These are phyloP conservation scores for Cherax quadricarinatus DNA, from an alignment of 1,140 invertebrate species.

Conservation along the genomic window DNA sequence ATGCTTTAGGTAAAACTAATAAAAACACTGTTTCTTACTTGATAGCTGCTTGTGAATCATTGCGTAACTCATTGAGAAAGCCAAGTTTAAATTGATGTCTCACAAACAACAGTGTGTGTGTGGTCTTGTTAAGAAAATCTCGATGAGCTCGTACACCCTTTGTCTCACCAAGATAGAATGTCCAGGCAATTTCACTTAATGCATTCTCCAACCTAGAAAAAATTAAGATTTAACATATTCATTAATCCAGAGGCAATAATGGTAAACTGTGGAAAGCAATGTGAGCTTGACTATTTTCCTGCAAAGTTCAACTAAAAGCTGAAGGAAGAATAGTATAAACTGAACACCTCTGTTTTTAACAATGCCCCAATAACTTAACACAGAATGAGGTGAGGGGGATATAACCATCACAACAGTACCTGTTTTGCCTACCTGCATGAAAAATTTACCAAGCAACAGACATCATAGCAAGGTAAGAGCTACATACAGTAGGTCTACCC, in stretches of 20 bases:
- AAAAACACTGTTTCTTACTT: constrained; percentile 82
- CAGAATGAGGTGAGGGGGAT: too few species aligned
- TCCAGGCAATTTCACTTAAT: constrained; percentile 94
- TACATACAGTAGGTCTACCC: too few species aligned
- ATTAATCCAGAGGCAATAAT: background rate
- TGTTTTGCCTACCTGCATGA: too few species aligned
- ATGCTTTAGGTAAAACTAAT: background rate
- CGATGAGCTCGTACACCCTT: constrained; percentile 88
- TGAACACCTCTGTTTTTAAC: too few species aligned
- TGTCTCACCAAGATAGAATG: constrained; percentile 94
- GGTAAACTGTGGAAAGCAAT: too few species aligned
- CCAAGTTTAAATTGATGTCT: constrained; percentile 98
- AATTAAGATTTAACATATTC: background rate
- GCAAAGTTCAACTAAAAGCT: too few species aligned
- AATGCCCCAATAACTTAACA: too few species aligned
- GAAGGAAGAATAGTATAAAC: too few species aligned
- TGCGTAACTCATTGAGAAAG: constrained; percentile 95
- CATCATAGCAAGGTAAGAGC: too few species aligned
- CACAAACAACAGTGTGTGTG: constrained; percentile 94
- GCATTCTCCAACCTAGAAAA: constrained; percentile 86
- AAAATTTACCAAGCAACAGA: too few species aligned
- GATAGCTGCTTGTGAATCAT: constrained; percentile 91
- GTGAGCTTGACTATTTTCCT: too few species aligned
- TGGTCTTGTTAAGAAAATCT: constrained; percentile 94
- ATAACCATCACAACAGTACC: too few species aligned